Base-by-base conservation (phyloP, 2,888 invertebrate genomes). In the Drosophila greeni region DNA sequence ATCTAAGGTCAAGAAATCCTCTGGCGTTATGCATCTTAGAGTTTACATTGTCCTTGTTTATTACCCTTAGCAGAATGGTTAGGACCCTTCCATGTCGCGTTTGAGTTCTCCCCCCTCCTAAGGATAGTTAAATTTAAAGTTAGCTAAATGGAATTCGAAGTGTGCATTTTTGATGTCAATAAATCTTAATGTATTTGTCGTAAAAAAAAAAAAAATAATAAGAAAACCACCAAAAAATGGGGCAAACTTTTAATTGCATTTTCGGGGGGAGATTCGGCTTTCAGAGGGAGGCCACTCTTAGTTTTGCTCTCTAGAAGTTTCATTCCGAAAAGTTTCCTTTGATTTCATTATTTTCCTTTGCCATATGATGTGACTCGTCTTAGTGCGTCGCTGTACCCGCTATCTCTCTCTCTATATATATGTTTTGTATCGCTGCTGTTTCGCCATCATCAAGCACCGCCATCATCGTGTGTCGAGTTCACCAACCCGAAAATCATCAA, bases 111-210 rank as follows among this genome's bases (percentile, higher is more conserved):
- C n/a, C 37, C n/a, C 36, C 36, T 39, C 59, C 54, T 45, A 62
- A 52, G 53, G 59, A 42, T 62, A 61, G 47, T 66, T 61, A 65
- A 62, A 43, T 58, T 61, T 53, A 70, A 67, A 64, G 39, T 48
- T 76, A 76, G 73, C 59, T 72, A 69, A 77, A 61, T 74, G 66
- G 54, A 77, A 70, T 70, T 74, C 64, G 52, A 49, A 80, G 67
- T 68, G 81, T 82, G 65, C 62, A 82, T 75, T 81, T 78, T 78
- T 81, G 76, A 78, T 82, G 79, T 80, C 80, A 80, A 80, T 84
- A 84, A 80, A 79, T 84, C 84, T 80, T 40, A 72, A 80, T 80
- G 84, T 80, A 82, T 72, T 69, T 67, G 67, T 70, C 70, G 70
- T 70, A 67, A 34, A 70, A 72, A 42, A 42, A 40, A 5, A 2